A percentile compares a stretch with the other conserved stretches of the same genome.
These are phyloP conservation scores for Helogale parvula DNA, from an alignment of 2,113 vertebrate species.

Conservation along the genomic window DNA sequence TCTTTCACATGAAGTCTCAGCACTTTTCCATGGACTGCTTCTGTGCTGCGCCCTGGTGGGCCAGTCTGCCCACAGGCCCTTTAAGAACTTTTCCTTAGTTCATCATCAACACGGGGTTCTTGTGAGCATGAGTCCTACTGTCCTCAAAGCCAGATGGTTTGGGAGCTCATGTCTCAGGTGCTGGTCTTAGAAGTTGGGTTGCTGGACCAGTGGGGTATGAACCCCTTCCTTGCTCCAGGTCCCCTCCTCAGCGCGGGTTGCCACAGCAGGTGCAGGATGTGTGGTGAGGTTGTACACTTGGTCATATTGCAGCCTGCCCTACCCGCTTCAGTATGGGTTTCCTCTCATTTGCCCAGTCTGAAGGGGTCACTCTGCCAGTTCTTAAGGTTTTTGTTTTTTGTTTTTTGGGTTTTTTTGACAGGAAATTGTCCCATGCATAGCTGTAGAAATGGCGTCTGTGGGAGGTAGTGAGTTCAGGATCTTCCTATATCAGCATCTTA, in stretches of 20 bases:
- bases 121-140: background rate
- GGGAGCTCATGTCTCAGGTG: background rate
- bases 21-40: background rate
- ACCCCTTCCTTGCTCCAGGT: background rate
- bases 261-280: background rate
- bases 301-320: background rate
- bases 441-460: background rate
- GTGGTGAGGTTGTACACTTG: background rate
- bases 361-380: background rate
- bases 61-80: background rate
- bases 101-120: background rate
- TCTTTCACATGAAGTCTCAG: background rate
- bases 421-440: background rate
- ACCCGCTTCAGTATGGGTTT: background rate
- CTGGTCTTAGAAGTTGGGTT: background rate
- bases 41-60: background rate
- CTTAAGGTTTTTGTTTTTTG: background rate
- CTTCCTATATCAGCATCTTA: background rate
- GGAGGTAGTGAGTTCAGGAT: background rate
- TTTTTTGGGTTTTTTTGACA: background rate
- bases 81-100: background rate
- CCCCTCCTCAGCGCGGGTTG: too few species aligned
- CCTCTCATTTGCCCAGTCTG: background rate
- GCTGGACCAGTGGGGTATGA: background rate
- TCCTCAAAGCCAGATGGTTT: background rate